Evolutionary conservation across 2,888 invertebrate genomes (phyloP).

Genomic region (Keiferia lycopersicella): DNA sequence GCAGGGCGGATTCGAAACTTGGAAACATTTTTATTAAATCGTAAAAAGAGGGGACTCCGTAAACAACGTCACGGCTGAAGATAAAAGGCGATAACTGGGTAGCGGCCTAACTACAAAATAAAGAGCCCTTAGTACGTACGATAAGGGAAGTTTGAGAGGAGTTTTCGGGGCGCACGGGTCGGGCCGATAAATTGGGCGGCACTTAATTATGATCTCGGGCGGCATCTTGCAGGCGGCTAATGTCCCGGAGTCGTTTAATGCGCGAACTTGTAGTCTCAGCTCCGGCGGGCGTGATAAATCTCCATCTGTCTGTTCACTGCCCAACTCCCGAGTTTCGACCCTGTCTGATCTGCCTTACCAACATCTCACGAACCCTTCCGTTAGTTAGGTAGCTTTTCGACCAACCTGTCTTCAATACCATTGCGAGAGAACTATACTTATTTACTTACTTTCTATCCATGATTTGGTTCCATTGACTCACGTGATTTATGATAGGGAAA

Average conservation of each 20-base stretch:
- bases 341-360: neutral
- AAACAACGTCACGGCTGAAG: conserved; percentile 49
- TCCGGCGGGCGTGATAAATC: conserved; percentile 79
- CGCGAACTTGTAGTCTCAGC: conserved; percentile 78
- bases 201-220: conserved; percentile 82
- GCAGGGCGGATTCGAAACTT: conserved; percentile 26
- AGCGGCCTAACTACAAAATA: conserved; percentile 77
- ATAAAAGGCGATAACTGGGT: conserved; percentile 71
- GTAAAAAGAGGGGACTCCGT: conserved; percentile 36
- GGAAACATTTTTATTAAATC: conserved; percentile 37
- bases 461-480: neutral
- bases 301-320: conserved; percentile 60
- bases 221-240: conserved; percentile 81
- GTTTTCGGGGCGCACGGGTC: conserved; percentile 74
- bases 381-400: neutral
- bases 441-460: neutral
- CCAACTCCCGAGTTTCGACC: neutral
- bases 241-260: conserved; percentile 80
- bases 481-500: neutral
- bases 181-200: conserved; percentile 81
- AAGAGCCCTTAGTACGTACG: conserved; percentile 76
- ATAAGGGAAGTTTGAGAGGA: conserved; percentile 79
- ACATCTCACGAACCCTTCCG: neutral
- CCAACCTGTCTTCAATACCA: neutral
- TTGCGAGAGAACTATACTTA: neutral